Base-by-base conservation (phyloP, 2,888 invertebrate species). In the Papilio elwesi region DNA sequence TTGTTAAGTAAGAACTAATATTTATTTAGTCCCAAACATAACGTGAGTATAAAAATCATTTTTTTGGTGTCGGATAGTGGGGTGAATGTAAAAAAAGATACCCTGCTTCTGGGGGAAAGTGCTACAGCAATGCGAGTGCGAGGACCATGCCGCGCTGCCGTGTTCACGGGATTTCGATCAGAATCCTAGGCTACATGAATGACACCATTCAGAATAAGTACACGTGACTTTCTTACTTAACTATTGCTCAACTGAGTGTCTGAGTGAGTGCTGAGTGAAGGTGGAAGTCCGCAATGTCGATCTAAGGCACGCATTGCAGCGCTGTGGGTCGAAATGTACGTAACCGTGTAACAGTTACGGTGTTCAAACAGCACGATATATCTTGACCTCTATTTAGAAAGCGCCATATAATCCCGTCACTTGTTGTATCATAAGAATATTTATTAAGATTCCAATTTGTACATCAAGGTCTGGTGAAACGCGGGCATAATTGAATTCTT, bases 321-420 rank as follows among this genome's bases (percentile, higher is more conserved):
- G 4, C 47, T 26, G 9, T 26, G 8, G 49, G 49, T 26, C 65
- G n/a, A 26, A 65, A 65, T 43, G 43, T 62, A 43, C 53, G 52
- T 38, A 51, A 52, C 53, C 15, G 47, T n/a, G 55, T 36, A 15
- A 52, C 48, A 15, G 57, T 57, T 26, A 57, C 26, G 53, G 2
- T 26, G 26, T 53, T 52, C 47, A 47, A 55, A 68, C 43, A 68
- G 26, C 16, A 52, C 10, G n/a, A 68, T 67, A 43, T 43, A 74
- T 66, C 65, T 74, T 68, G 73, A 73, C 75, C 75, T 75, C 68
- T 65, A 71, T 73, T 75, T 73, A 71, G 75, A 75, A 68, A 75
- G 75, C 68, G 59, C 51, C 11, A 59, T 70, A 70, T 55, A 72
- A 68, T 68, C 70, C 68, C 63, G 51, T 68, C 57, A 68, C 52